phyloP scores from a whole-genome alignment of 2,888 invertebrate species.

The Hydriomena furcata region DNA sequence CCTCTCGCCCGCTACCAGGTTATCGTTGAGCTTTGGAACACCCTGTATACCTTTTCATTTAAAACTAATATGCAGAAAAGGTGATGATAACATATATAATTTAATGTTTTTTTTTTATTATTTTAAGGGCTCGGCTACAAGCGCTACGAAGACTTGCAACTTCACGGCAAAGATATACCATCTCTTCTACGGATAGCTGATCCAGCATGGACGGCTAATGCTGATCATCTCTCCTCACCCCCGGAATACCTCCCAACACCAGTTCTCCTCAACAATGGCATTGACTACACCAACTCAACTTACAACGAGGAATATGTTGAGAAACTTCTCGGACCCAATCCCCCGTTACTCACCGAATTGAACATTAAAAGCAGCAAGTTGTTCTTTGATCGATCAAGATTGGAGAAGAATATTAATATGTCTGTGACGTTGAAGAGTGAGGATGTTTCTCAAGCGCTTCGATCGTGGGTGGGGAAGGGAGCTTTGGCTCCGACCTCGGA shows the following conservation, averaged over 20 bases:
- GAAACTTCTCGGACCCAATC: slow-evolving; percentile 58
- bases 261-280: slow-evolving; percentile 48
- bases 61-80: too few relatives aligned
- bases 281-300: slow-evolving; percentile 61
- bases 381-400: slow-evolving; percentile 49
- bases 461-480: slow-evolving; percentile 51
- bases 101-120: too few relatives aligned
- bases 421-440: slow-evolving; percentile 52
- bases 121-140: slow-evolving; percentile 63
- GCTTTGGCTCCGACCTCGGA: slow-evolving; percentile 58
- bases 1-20: too few relatives aligned
- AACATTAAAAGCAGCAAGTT: slow-evolving; percentile 44
- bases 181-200: slow-evolving; percentile 61
- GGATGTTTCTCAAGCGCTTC: slow-evolving; percentile 54
- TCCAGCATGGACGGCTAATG: slow-evolving; percentile 43
- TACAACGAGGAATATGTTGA: slow-evolving; percentile 59
- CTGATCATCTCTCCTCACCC: slow-evolving; percentile 45
- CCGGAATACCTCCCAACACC: slow-evolving; percentile 59
- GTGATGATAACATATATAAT: too few relatives aligned
- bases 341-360: slow-evolving; percentile 59
- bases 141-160: slow-evolving; percentile 47
- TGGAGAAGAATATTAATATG: slow-evolving; percentile 57
- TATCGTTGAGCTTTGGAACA: too few relatives aligned
- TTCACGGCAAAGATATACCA: slow-evolving; percentile 57
- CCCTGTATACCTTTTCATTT: too few relatives aligned